Conservation (phyloP, 2,797 vertebrate genomes). For the Clarias fuscus region DNA sequence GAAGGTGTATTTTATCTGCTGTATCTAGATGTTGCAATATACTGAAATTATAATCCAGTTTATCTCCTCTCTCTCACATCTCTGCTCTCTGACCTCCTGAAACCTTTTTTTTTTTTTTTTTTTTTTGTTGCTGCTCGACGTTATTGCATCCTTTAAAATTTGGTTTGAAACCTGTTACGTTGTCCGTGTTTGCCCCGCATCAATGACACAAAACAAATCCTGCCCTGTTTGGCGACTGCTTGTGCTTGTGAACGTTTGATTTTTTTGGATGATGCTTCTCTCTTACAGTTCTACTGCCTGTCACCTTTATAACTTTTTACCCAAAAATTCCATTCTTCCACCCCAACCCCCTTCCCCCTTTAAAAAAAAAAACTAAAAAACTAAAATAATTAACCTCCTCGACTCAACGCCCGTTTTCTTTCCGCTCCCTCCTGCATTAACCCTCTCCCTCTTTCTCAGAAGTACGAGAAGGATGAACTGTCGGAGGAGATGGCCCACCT, state of each 20-base stretch:
- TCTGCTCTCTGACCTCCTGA: slow-evolving; percentile 58
- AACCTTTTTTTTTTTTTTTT: background rate
- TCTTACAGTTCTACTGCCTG: slow-evolving; percentile 63
- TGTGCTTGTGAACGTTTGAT: background rate
- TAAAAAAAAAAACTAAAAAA: slow-evolving; percentile 38
- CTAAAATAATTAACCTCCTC: slow-evolving; percentile 54
- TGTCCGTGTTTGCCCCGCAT: slow-evolving; percentile 6
- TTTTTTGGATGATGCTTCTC: slow-evolving; percentile 15
- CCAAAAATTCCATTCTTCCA: slow-evolving; percentile 25
- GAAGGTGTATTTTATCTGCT: background rate
- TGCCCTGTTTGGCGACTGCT: slow-evolving; percentile 27
- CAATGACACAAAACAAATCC: background rate
- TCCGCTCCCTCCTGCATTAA: slow-evolving; percentile 70
- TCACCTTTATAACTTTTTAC: background rate
- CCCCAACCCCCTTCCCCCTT: slow-evolving; percentile 46
- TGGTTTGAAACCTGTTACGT: background rate
- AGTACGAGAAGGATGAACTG: slow-evolving; percentile 95
- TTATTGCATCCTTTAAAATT: slow-evolving; percentile 2
- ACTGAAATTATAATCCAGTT: slow-evolving; percentile 43
- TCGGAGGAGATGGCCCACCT: slow-evolving; percentile 99
- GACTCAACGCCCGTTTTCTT: slow-evolving; percentile 58
- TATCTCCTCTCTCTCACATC: slow-evolving; percentile 71
- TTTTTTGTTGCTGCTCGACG: slow-evolving; percentile 17
- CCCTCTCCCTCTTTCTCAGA: slow-evolving; percentile 81
- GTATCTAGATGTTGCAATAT: background rate